Conservation (phyloP, 2,888 invertebrate species). For the Diarsia brunnea region DNA sequence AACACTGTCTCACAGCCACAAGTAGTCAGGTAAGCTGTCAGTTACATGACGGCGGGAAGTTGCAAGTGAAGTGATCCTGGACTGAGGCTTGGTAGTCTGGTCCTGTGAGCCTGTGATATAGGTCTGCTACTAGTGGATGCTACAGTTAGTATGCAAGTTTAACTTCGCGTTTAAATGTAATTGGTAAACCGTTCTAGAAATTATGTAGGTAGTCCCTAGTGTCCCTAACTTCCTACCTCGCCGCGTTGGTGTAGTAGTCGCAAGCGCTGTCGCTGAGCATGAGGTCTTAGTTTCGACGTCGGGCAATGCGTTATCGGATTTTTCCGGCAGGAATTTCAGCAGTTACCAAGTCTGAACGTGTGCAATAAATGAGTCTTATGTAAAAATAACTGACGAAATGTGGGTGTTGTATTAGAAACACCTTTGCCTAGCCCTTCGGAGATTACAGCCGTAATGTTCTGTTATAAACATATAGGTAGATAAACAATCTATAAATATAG, state of each 20-base stretch:
- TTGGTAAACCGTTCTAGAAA: neutral
- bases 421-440: neutral
- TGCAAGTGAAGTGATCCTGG: too few relatives aligned
- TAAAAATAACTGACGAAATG: neutral
- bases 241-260: neutral
- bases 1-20: too few relatives aligned
- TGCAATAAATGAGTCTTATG: too few relatives aligned
- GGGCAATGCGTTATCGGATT: neutral
- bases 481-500: neutral
- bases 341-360: too few relatives aligned
- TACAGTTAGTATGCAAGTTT: slow-evolving; percentile 18
- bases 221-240: too few relatives aligned
- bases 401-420: neutral
- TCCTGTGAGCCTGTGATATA: too few relatives aligned
- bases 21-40: too few relatives aligned
- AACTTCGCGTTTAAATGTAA: slow-evolving; percentile 10
- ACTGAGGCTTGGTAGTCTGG: too few relatives aligned
- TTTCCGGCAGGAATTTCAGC: neutral
- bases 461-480: neutral
- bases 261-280: too few relatives aligned
- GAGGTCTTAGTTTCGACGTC: neutral
- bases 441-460: neutral
- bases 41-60: too few relatives aligned
- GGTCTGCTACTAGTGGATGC: too few relatives aligned
- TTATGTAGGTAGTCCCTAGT: neutral